A percentile compares a stretch with the other conserved stretches of the same genome.
Evolutionary conservation across 2,888 invertebrate genomes (phyloP).

Genomic region (Scaeva pyrastri): DNA sequence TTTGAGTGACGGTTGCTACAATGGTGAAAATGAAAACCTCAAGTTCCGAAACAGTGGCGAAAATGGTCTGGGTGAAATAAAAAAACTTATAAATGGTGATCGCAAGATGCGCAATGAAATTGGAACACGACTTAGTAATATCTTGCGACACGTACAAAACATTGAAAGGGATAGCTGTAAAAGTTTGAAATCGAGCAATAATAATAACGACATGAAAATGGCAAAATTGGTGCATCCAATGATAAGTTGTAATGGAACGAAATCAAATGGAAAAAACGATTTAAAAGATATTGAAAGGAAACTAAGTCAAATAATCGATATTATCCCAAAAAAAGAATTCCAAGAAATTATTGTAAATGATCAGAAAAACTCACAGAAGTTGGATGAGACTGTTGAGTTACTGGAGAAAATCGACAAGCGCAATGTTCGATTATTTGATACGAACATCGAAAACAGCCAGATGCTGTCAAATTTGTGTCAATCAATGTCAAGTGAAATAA

Average conservation of each 20-base stretch:
- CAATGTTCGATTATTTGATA: constrained; percentile 78
- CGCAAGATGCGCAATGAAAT: constrained; percentile 77
- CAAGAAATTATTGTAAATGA: constrained; percentile 76
- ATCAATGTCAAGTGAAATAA: constrained; percentile 79
- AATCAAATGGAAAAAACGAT: constrained; percentile 71
- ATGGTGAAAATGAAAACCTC: constrained; percentile 51
- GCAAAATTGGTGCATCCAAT: constrained; percentile 77
- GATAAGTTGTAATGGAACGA: constrained; percentile 63
- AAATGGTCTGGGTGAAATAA: constrained; percentile 72
- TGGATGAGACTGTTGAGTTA: constrained; percentile 81
- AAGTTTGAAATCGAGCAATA: constrained; percentile 15
- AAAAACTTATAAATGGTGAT: constrained; percentile 68
- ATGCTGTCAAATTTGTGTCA: constrained; percentile 79
- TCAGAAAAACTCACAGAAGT: constrained; percentile 76
- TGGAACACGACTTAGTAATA: constrained; percentile 77
- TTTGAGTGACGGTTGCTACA: constrained; percentile 78
- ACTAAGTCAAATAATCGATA: constrained; percentile 71
- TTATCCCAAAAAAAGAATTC: constrained; percentile 57
- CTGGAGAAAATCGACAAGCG: constrained; percentile 80
- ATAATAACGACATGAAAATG: constrained; percentile 51
- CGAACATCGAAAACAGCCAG: constrained; percentile 76
- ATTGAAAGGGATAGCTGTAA: constrained; percentile 76
- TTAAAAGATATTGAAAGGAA: constrained; percentile 77
- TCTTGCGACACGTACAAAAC: constrained; percentile 78
- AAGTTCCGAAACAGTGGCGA: constrained; percentile 38